A percentile compares a stretch with the other conserved stretches of the same genome.
Conservation (phyloP, 2,888 invertebrate species). For the Andrena camellia region DNA sequence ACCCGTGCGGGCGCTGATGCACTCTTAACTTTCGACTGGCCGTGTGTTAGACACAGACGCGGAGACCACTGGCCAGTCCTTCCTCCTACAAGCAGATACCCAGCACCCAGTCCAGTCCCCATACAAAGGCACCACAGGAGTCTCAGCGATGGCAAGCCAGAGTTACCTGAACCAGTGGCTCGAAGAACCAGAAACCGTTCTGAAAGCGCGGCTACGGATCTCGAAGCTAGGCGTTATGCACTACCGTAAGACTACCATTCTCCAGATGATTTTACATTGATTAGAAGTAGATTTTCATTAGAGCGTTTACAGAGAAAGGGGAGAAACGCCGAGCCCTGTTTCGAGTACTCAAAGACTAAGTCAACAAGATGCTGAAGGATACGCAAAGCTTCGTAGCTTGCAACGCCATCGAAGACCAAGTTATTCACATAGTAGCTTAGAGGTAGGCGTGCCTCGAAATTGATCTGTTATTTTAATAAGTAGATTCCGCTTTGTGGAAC, state of each 20-base stretch:
- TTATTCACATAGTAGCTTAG: slow-evolving; percentile 87
- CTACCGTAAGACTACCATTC: slow-evolving; percentile 74
- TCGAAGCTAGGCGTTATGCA: slow-evolving; percentile 79
- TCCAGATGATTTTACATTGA: neutral
- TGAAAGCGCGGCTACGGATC: slow-evolving; percentile 83
- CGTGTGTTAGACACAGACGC: slow-evolving; percentile 81
- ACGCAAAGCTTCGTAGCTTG: slow-evolving; percentile 90
- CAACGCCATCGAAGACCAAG: slow-evolving; percentile 89
- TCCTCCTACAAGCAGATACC: slow-evolving; percentile 72
- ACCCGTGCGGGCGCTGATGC: slow-evolving; percentile 94
- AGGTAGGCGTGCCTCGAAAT: slow-evolving; percentile 69
- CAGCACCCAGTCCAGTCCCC: slow-evolving; percentile 76
- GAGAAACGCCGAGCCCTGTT: slow-evolving; percentile 94
- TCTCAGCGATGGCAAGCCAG: slow-evolving; percentile 83
- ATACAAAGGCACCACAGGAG: slow-evolving; percentile 83
- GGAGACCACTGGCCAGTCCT: slow-evolving; percentile 83
- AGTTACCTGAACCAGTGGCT: slow-evolving; percentile 76
- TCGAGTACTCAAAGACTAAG: slow-evolving; percentile 93
- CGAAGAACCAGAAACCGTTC: slow-evolving; percentile 82
- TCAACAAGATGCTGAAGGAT: slow-evolving; percentile 92
- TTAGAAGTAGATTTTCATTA: slow-evolving; percentile 1
- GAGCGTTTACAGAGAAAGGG: slow-evolving; percentile 87
- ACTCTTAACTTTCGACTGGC: slow-evolving; percentile 85
- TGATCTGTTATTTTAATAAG: neutral
- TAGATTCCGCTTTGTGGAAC: neutral